Base-by-base conservation (phyloP, 1,140 invertebrate genomes). In the Olivierus martensii region DNA sequence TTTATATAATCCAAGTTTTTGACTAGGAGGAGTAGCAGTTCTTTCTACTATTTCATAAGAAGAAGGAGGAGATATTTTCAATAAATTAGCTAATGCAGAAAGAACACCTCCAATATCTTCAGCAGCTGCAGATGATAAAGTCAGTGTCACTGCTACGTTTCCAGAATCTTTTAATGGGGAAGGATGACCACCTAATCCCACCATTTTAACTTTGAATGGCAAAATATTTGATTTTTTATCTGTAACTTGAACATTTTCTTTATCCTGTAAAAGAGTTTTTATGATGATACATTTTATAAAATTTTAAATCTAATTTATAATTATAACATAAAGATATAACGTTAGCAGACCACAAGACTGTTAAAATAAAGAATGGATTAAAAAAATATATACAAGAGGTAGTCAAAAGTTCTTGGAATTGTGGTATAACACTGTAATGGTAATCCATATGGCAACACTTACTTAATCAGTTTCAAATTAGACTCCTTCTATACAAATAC, bases 71-170 rank as follows among this genome's bases (percentile, higher is more conserved):
- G 87, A 82, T 63, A 96, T 87, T 62, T 91, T 84, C 51, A 96
- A 70, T 61, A 96, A 80, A 66, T 91, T 89, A 5, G 91, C 88
- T 58, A 96, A 76, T 68, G 88, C 83, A 60, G 84, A 78, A 19
- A 97, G 73, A 52, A 95, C 87, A 45, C 84, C 84, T 57, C 86
- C 77, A 59, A 96, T 90, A 67, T 96, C 88, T 71, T 94, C 87
- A 11, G 89, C 86, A 49, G 87, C 86, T 52, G 81, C 79, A 50
- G 87, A 85, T 10, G 86, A 88, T 34, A 94, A 69, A 6, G 90
- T 95, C 55, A 97, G 71, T 6, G 90, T 94, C 11, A 96, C 88
- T 19, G 88, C 89, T 42, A 95, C 84, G 71, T 93, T 87, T 60
- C 82, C 84, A 52, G 77, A 78, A 62, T 83, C 82, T 67, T 77